Conservation (phyloP, 2,797 vertebrate species). For the Peromyscus attwateri region DNA sequence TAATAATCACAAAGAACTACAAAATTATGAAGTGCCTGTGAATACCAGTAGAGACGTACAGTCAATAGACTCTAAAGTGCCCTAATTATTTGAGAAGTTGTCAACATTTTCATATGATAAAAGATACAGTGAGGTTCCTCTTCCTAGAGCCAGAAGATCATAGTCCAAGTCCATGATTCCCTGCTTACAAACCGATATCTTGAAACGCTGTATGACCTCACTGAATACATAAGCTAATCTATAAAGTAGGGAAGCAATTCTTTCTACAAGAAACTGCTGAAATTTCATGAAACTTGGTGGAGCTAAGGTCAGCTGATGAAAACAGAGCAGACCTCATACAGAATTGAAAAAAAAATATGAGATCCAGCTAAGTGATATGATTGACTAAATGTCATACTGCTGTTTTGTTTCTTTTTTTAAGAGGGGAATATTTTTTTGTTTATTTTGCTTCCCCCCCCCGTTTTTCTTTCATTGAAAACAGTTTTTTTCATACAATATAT, state of each 20-base stretch:
- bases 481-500: not conserved
- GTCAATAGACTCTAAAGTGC: constrained; percentile 58
- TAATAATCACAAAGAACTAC: constrained; percentile 55
- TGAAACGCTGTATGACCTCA: not conserved
- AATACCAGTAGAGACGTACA: constrained; percentile 48
- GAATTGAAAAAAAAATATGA: constrained; percentile 33
- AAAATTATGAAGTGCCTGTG: constrained; percentile 66
- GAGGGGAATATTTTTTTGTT: not conserved
- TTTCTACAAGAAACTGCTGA: not conserved
- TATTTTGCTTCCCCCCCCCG: not conserved
- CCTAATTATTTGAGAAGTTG: constrained; percentile 58
- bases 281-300: not conserved
- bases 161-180: constrained; percentile 6
- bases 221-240: constrained; percentile 15
- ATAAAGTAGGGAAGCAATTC: not conserved
- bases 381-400: not conserved
- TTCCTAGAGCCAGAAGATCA: constrained; percentile 15
- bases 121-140: not conserved
- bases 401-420: not conserved
- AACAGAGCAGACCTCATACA: not conserved
- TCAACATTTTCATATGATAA: constrained; percentile 38
- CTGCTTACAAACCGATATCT: not conserved
- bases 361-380: not conserved
- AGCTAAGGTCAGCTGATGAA: not conserved
- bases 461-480: not conserved